Base-by-base conservation (phyloP, 2,888 invertebrate genomes). In the Gymnoscelis rufifasciata region DNA sequence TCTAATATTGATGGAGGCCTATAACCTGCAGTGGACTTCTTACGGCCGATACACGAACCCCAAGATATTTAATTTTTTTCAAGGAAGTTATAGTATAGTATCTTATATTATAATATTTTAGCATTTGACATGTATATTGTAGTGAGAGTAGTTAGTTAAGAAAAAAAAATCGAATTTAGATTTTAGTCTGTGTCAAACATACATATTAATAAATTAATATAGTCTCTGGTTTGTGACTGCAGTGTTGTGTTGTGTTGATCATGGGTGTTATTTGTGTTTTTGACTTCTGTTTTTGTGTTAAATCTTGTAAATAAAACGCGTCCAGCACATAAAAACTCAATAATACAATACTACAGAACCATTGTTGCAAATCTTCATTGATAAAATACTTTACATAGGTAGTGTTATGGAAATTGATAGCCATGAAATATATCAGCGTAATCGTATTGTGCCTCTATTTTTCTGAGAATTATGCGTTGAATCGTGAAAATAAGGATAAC, bases 341-440 rank as follows among this genome's bases (percentile, higher is more conserved):
- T 11, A 35, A 4, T 19, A 11, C 19, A 19, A 23, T 10, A 35
- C 35, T 11, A 1, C 19, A 19, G 19, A 15, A 23, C 7, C 10
- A 13, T 35, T 33, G 6, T 27, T 23, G 12, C 11, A 27, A 43
- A 7, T 43, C 13, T 36, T 48, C 24, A 39, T 36, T 43, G 4
- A 31, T 44, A 23, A 28, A 24, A 19, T 28, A 29, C 13, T 19
- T 19, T 10, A 12, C 10, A 10, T 12, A 31, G 26, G 27, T 30
- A 57, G 66, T 83, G 83, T 72, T 78, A 83, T 83, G 84, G 82
- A 71, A 79, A 79, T 72, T 65, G 65, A 70, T 72, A 76, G 67
- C 76, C 82, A 88, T 88, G 87, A 79, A 82, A 77, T 72, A 70
- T 74, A 64, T 72, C 64, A 69, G 69, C 77, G 71, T 80, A 64